phyloP scores from a whole-genome alignment of 2,888 invertebrate genomes.

The Frankliniella fusca region DNA sequence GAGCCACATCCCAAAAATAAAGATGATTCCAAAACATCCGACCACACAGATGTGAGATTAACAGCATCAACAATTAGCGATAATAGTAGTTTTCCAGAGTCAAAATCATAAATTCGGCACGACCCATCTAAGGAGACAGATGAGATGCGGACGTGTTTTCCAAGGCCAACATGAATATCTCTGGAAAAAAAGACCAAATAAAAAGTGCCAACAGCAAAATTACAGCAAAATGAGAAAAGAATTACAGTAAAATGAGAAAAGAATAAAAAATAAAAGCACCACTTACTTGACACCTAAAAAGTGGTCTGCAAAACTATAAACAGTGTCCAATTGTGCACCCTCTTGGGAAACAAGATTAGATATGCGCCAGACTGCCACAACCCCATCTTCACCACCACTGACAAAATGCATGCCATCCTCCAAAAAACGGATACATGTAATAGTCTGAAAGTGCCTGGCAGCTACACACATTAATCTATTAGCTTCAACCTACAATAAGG shows the following conservation, averaged over 20 bases:
- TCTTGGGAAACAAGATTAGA: conserved; percentile 51
- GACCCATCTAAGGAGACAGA: conserved; percentile 79
- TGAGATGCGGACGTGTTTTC: conserved; percentile 65
- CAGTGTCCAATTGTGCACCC: conserved; percentile 54
- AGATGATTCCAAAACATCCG: conserved; percentile 65
- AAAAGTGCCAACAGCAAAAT: too few relatives aligned
- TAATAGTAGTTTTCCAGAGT: conserved; percentile 63
- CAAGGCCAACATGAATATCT: conserved; percentile 69
- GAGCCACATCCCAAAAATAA: conserved; percentile 69
- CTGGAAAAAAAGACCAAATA: conserved; percentile 44
- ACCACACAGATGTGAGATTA: conserved; percentile 62
- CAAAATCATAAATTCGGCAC: conserved; percentile 69
- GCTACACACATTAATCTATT: conserved; percentile 71
- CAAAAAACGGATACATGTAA: conserved; percentile 70
- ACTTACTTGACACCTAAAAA: conserved; percentile 59
- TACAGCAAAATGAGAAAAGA: background rate
- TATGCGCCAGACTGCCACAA: conserved; percentile 75
- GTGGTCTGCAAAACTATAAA: conserved; percentile 73
- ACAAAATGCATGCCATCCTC: conserved; percentile 72
- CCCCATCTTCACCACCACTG: conserved; percentile 78
- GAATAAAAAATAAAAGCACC: background rate
- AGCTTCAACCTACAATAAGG: conserved; percentile 45
- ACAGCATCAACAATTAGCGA: conserved; percentile 66
- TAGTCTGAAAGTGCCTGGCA: conserved; percentile 74
- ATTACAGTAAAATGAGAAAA: background rate